A percentile compares a stretch with the other conserved stretches of the same genome.
Conservation (phyloP, 2,888 invertebrate genomes). For the Bombyx huttoni region DNA sequence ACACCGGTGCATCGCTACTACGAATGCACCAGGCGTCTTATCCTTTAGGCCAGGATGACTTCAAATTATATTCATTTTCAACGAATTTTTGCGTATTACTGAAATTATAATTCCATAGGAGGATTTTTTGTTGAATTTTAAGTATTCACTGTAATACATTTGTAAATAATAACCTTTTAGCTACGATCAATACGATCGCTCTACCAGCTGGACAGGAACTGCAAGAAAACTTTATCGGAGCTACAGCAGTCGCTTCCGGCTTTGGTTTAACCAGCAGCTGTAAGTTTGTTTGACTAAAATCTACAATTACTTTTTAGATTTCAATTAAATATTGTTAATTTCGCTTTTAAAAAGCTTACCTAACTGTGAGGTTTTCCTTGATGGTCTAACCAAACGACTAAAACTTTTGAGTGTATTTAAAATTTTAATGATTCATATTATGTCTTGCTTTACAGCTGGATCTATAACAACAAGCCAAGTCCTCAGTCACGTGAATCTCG, state of each 20-base stretch:
- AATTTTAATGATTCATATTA: neutral
- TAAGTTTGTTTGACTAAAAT: constrained; percentile 9
- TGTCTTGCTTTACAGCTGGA: constrained; percentile 10
- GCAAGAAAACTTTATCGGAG: constrained; percentile 21
- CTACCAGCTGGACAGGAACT: constrained; percentile 22
- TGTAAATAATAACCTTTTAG: constrained; percentile 9
- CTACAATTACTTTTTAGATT: too few relatives aligned
- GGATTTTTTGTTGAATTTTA: neutral
- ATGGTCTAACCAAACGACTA: too few relatives aligned
- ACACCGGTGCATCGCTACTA: too few relatives aligned
- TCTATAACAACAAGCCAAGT: constrained; percentile 12
- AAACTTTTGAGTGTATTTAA: too few relatives aligned
- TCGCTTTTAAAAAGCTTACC: too few relatives aligned
- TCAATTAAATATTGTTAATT: too few relatives aligned
- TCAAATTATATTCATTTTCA: too few relatives aligned
- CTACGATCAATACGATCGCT: constrained; percentile 15
- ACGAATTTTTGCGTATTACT: too few relatives aligned
- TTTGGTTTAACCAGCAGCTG: constrained; percentile 28
- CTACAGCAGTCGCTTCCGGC: constrained; percentile 31
- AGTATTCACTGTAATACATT: neutral
- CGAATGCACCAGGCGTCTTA: too few relatives aligned
- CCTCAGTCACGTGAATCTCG: constrained; percentile 21
- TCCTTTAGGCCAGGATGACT: too few relatives aligned
- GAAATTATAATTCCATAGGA: too few relatives aligned
- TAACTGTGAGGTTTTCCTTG: too few relatives aligned